Evolutionary conservation across 2,113 vertebrate genomes (phyloP), one percentile per base, ranked within the genome.

Genomic region (Heteronetta atricapilla): DNA sequence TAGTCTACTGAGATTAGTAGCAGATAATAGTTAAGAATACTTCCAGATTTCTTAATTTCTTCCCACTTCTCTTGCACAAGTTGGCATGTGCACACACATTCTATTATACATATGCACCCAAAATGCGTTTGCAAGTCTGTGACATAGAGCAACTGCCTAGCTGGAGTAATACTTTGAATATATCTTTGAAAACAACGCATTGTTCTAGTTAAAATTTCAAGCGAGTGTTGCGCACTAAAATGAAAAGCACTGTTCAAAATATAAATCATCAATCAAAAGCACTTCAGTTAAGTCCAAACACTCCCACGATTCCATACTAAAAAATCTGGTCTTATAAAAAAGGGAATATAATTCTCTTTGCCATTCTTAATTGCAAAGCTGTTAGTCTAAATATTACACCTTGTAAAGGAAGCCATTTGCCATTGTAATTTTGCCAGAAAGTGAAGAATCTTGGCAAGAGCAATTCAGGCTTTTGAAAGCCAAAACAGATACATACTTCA

Each of bases 331-430:
- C 92, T 95, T 89, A 86, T 92, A 94, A 96, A 96, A 94, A 90
- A 77, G 29, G 34, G 90, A 96, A 95, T 95, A 81, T 91, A 95
- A 96, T 97, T 95, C 90, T 93, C 91, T 94, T 92, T 91, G 90
- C 94, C 94, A 94, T 95, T 96, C 94, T 95, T 97, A 97, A 97
- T 95, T 96, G 95, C 93, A 95, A 97, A 97, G 94, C 96, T 97
- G 95, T 96, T 96, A 95, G 94, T 95, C 94, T 97, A 96, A 96
- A 97, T 96, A 96, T 96, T 97, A 95, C 93, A 95, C 96, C 94
- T 96, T 96, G 95, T 96, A 96, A 96, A 97, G 94, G 95, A 96
- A 97, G 89, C 94, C 95, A 96, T 95, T 95, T 96, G 93, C 94
- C 85, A 96, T 95, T 95, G 95, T 91, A 95, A 89, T 95, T 95